These are phyloP conservation scores for Nycteola revayana DNA, from an alignment of 2,888 invertebrate species.

Conservation along the genomic window DNA sequence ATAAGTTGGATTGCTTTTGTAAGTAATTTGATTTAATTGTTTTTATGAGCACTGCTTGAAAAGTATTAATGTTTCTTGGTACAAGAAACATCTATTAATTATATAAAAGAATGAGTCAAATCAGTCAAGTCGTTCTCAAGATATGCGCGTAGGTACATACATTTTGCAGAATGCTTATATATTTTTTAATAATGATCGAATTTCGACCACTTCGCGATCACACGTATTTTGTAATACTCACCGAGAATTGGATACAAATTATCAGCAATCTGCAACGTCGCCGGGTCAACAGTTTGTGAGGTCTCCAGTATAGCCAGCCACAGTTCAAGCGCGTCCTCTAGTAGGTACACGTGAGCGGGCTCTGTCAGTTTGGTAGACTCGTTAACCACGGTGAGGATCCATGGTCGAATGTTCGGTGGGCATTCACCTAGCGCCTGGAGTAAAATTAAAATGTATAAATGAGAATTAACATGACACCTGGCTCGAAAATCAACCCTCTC, in stretches of 20 bases:
- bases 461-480: no score
- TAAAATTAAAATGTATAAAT: no score
- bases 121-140: no score
- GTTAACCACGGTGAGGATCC: slow-evolving; percentile 80
- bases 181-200: no score
- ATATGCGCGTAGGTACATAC: no score
- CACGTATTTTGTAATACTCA: slow-evolving; percentile 46
- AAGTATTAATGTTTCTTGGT: no score
- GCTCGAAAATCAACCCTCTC: no score
- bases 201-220: no score
- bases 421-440: slow-evolving; percentile 84
- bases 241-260: slow-evolving; percentile 89
- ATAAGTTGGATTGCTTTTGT: not conserved
- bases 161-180: no score
- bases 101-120: no score
- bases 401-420: slow-evolving; percentile 82
- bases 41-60: no score
- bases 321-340: slow-evolving; percentile 95
- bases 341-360: slow-evolving; percentile 92
- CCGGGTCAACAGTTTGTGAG: slow-evolving; percentile 81
- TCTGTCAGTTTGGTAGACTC: slow-evolving; percentile 88
- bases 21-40: not conserved
- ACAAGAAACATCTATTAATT: no score
- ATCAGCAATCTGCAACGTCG: slow-evolving; percentile 86
- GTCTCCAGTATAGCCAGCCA: slow-evolving; percentile 93